Evolutionary conservation across 2,113 vertebrate species (phyloP).

Genomic region (Mus spicilegus): DNA sequence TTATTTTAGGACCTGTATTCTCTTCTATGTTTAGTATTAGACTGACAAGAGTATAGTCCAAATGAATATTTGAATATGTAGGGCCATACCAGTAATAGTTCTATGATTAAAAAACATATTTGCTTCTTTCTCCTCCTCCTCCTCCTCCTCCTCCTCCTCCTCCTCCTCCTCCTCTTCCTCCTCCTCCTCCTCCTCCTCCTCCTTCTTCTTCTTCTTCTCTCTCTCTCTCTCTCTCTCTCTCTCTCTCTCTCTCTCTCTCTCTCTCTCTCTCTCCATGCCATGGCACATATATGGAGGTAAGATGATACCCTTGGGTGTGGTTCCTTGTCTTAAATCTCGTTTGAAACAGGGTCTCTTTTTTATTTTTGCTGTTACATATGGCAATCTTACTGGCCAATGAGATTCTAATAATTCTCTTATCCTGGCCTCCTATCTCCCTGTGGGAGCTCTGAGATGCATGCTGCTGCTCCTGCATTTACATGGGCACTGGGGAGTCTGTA

Average conservation of each 20-base stretch:
- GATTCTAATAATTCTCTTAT: neutral
- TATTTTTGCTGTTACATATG: neutral
- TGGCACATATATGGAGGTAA: neutral
- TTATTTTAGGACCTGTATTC: conserved; percentile 22
- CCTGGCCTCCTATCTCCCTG: neutral
- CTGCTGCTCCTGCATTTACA: neutral
- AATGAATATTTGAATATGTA: neutral
- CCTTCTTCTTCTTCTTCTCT: too few species aligned
- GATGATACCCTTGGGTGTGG: neutral
- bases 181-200: too few species aligned
- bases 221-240: neutral
- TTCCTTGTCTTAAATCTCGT: neutral
- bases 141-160: too few species aligned
- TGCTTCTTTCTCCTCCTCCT: neutral
- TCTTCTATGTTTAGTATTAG: neutral
- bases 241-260: neutral
- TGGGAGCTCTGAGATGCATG: neutral
- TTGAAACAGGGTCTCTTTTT: neutral
- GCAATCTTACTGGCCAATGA: neutral
- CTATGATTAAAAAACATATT: neutral
- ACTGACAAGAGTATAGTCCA: neutral
- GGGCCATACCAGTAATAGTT: neutral
- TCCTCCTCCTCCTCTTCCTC: too few species aligned
- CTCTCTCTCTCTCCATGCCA: neutral
- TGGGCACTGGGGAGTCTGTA: neutral